phyloP scores from a whole-genome alignment of 2,888 invertebrate genomes.

The Nemurella pictetii region DNA sequence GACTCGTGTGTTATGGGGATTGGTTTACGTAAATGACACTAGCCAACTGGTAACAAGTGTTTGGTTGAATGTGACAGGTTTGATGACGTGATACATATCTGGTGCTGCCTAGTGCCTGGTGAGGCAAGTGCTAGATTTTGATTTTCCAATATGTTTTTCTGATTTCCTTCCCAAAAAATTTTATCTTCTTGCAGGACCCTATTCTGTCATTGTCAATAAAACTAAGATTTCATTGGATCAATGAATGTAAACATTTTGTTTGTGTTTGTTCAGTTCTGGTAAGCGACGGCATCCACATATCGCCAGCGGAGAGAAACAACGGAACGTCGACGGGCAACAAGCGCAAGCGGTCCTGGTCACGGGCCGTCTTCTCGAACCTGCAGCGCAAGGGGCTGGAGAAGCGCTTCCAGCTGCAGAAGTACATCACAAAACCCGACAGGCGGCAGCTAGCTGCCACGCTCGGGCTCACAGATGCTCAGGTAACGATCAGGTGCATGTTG shows the following conservation, averaged over 20 bases:
- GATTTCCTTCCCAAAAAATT: background rate
- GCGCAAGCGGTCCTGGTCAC: slow-evolving; percentile 90
- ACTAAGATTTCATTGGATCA: too few relatives aligned
- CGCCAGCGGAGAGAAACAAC: slow-evolving; percentile 8
- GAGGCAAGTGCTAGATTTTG: too few relatives aligned
- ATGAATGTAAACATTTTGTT: background rate
- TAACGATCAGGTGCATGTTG: too few relatives aligned
- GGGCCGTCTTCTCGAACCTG: slow-evolving; percentile 92
- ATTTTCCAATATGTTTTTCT: background rate
- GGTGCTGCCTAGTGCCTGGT: too few relatives aligned
- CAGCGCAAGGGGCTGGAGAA: slow-evolving; percentile 93
- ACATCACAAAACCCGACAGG: slow-evolving; percentile 93
- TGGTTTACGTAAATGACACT: background rate
- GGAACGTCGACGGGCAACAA: slow-evolving; percentile 52
- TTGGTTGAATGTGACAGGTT: background rate
- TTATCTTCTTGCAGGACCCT: background rate
- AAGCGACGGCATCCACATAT: slow-evolving; percentile 20
- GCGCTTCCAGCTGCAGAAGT: slow-evolving; percentile 91
- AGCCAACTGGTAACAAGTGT: background rate
- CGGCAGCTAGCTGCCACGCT: slow-evolving; percentile 88
- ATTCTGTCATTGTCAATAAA: background rate
- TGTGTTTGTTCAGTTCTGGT: background rate
- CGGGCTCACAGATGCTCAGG: slow-evolving; percentile 92
- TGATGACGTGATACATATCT: background rate
- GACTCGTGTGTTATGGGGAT: background rate